phyloP scores from a whole-genome alignment of 2,888 invertebrate genomes.

The Xestia ashworthii region DNA sequence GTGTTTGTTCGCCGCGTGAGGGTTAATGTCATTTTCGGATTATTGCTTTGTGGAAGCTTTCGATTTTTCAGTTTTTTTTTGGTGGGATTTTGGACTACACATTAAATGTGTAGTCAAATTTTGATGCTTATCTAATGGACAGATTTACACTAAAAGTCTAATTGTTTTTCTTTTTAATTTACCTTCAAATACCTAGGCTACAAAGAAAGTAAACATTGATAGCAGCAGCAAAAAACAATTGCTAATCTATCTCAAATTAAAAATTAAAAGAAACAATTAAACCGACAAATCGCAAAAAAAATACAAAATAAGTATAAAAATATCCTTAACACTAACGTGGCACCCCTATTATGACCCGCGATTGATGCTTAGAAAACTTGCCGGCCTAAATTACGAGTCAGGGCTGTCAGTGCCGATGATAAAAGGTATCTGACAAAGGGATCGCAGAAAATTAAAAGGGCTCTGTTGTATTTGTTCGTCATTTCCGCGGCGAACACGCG shows the following conservation, averaged over 20 bases:
- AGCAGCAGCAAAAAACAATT: background rate
- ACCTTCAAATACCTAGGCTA: background rate
- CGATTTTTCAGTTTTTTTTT: background rate
- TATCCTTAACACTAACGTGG: slow-evolving; percentile 8
- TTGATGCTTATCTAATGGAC: background rate
- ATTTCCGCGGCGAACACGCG: slow-evolving; percentile 76
- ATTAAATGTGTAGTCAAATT: no score
- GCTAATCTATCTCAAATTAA: background rate
- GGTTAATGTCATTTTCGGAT: slow-evolving; percentile 42
- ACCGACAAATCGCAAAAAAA: accelerated
- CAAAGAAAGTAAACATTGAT: background rate
- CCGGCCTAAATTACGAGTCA: slow-evolving; percentile 65
- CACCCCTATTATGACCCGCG: slow-evolving; percentile 49
- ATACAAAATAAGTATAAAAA: background rate
- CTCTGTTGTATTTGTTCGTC: slow-evolving; percentile 72
- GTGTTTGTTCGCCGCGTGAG: slow-evolving; percentile 45
- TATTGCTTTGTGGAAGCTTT: background rate
- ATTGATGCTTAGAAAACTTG: slow-evolving; percentile 63
- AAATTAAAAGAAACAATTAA: no score
- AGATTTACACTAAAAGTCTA: background rate
- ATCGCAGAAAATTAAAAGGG: slow-evolving; percentile 75
- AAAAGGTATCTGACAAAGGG: slow-evolving; percentile 72
- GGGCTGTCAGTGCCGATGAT: slow-evolving; percentile 69
- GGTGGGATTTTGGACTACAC: background rate
- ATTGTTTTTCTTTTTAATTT: background rate